phyloP scores from a whole-genome alignment of 1,140 invertebrate species.

The Cotesia vestalis region DNA sequence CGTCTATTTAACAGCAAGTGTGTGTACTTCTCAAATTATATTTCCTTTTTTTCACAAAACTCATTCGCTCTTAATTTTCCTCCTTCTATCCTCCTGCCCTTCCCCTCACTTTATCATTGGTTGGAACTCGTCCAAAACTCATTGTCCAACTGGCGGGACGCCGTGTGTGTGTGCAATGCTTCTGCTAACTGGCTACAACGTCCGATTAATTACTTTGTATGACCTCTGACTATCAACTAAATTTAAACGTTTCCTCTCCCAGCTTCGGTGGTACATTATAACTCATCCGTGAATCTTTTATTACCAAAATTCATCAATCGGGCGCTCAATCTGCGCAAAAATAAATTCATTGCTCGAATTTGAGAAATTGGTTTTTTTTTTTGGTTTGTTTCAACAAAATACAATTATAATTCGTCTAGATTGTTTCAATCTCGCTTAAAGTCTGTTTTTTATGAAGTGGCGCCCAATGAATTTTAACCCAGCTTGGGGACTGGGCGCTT shows the following conservation, averaged over 20 bases:
- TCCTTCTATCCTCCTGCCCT: conserved; percentile 4
- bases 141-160: conserved; percentile 32
- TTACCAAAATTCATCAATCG: too few species aligned
- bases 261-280: background rate
- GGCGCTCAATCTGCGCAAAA: too few species aligned
- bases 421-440: too few species aligned
- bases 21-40: background rate
- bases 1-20: too few species aligned
- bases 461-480: too few species aligned
- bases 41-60: too few species aligned
- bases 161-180: conserved; percentile 18
- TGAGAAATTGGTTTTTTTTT: too few species aligned
- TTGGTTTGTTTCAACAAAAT: too few species aligned
- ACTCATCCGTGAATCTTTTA: background rate
- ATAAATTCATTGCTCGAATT: too few species aligned
- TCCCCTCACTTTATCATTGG: conserved; percentile 20
- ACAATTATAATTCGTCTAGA: too few species aligned
- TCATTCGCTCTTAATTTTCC: conserved; percentile 6
- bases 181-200: conserved; percentile 36
- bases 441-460: too few species aligned
- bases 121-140: conserved; percentile 50
- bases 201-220: conserved; percentile 50
- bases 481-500: too few species aligned
- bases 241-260: conserved; percentile 27
- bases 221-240: conserved; percentile 28